phyloP scores from a whole-genome alignment of 2,797 vertebrate genomes.

The Schizothorax lantsangensis region DNA sequence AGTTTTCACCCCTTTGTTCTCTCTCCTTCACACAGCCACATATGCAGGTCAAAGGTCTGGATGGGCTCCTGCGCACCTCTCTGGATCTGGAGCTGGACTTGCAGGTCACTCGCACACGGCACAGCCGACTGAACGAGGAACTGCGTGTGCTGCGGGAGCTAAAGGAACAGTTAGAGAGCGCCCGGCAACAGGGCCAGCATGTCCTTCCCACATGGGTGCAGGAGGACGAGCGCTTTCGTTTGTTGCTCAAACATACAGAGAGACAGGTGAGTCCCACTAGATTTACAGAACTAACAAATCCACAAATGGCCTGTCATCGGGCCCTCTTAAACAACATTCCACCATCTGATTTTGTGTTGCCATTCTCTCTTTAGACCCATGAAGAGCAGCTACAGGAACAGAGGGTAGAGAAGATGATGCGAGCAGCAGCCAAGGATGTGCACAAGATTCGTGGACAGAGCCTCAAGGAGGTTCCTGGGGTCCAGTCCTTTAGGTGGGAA shows the following conservation, averaged over 20 bases:
- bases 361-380: constrained; percentile 63
- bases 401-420: constrained; percentile 93
- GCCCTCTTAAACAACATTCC: not conserved
- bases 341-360: not conserved
- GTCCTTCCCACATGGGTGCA: constrained; percentile 87
- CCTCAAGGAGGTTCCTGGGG: constrained; percentile 90
- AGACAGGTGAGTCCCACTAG: constrained; percentile 78
- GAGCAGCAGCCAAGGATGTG: constrained; percentile 93
- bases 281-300: not conserved
- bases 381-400: constrained; percentile 89
- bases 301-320: not conserved
- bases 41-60: constrained; percentile 72
- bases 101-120: constrained; percentile 92
- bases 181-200: constrained; percentile 85
- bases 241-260: constrained; percentile 89
- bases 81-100: constrained; percentile 95
- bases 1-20: not conserved
- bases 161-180: constrained; percentile 89
- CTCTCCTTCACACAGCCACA: constrained; percentile 67
- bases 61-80: constrained; percentile 87
- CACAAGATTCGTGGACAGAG: constrained; percentile 92
- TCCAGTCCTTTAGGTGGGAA: constrained; percentile 94
- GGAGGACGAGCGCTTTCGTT: constrained; percentile 89
- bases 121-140: constrained; percentile 88
- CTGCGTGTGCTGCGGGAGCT: constrained; percentile 88